These are phyloP conservation scores for Cosmia trapezina DNA, from an alignment of 2,888 invertebrate genomes.

Conservation along the genomic window DNA sequence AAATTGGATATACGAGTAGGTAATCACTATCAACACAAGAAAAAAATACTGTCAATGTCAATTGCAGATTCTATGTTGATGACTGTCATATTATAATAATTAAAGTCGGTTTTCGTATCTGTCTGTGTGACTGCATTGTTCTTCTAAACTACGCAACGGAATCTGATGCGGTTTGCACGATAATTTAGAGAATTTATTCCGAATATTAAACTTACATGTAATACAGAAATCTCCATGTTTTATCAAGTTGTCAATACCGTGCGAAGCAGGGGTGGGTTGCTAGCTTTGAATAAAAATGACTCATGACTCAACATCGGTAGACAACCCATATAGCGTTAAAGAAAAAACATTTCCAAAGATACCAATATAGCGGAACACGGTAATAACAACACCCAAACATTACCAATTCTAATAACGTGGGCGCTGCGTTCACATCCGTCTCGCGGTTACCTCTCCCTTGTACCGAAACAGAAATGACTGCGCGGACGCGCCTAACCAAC, in stretches of 20 bases:
- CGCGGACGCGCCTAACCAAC: constrained; percentile 81
- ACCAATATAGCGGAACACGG: constrained; percentile 23
- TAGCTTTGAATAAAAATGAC: background rate
- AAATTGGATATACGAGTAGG: background rate
- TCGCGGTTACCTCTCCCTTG: constrained; percentile 64
- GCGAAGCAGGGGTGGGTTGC: too few relatives aligned
- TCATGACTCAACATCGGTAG: background rate
- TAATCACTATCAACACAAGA: too few relatives aligned
- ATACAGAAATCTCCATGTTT: too few relatives aligned
- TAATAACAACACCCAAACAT: constrained; percentile 34
- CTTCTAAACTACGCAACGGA: too few relatives aligned
- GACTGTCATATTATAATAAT: too few relatives aligned
- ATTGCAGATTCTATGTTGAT: background rate
- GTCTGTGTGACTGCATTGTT: too few relatives aligned
- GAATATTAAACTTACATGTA: too few relatives aligned
- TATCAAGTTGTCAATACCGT: too few relatives aligned
- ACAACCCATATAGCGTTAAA: constrained; percentile 6
- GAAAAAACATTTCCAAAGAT: constrained; percentile 26
- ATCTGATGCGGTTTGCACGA: too few relatives aligned
- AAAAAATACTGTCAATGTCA: background rate
- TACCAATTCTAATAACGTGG: constrained; percentile 46
- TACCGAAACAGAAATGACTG: constrained; percentile 63
- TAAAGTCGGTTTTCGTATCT: too few relatives aligned
- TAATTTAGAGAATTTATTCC: too few relatives aligned
- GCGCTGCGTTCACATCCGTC: constrained; percentile 38